These are phyloP conservation scores for Falco naumanni DNA, from an alignment of 2,797 vertebrate species.

Conservation along the genomic window DNA sequence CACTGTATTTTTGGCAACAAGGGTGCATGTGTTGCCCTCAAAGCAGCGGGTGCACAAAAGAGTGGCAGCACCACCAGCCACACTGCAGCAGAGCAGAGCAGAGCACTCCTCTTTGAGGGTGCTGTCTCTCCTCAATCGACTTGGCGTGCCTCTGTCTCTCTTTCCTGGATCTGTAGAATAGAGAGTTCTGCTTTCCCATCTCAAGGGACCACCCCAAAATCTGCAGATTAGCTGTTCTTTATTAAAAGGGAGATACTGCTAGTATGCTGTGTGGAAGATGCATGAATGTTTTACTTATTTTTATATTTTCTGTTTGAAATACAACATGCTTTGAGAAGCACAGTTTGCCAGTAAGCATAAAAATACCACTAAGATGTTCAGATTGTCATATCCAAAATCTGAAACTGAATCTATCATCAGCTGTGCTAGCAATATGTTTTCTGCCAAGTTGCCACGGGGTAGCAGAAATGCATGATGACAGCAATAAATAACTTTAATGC, in stretches of 20 bases:
- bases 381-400: slow-evolving; percentile 56
- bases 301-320: not conserved
- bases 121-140: rapidly evolving
- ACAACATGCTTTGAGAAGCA: not conserved
- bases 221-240: not conserved
- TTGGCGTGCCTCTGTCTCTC: rapidly evolving
- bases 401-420: slow-evolving; percentile 73
- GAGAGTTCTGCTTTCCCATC: not conserved
- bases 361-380: slow-evolving; percentile 51
- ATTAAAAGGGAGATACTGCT: not conserved
- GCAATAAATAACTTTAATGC: slow-evolving; percentile 75
- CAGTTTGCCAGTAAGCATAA: slow-evolving; percentile 23
- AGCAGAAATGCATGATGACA: slow-evolving; percentile 67
- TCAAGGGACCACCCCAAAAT: not conserved
- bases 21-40: rapidly evolving
- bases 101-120: rapidly evolving
- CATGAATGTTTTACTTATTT: not conserved
- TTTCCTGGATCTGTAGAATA: not conserved
- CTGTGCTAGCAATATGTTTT: slow-evolving; percentile 64
- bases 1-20: not conserved
- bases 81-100: not conserved
- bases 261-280: not conserved
- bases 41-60: not conserved
- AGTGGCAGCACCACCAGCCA: not conserved
- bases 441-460: slow-evolving; percentile 64